Percentiles rank a stretch among this genome's conserved stretches.
Conservation (phyloP, 2,797 vertebrate genomes). For the Benthosema pterotum region DNA sequence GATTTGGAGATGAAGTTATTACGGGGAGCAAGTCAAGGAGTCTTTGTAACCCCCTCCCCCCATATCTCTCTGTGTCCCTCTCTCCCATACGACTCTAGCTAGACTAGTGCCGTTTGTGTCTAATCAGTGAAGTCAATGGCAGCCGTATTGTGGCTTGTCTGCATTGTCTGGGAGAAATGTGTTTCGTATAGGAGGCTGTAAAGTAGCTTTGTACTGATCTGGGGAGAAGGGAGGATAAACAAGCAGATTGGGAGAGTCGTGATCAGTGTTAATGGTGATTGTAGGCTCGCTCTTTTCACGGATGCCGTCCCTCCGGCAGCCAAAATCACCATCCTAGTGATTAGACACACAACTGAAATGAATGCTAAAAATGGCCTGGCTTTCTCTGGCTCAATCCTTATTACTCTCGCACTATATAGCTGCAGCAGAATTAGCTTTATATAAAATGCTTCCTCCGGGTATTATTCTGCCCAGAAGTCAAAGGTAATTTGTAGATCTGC, state of each 20-base stretch:
- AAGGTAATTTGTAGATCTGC: neutral
- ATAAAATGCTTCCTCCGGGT: neutral
- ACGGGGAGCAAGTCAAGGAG: conserved; percentile 25
- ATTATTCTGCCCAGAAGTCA: neutral
- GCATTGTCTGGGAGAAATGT: conserved; percentile 69
- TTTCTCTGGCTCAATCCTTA: conserved; percentile 25
- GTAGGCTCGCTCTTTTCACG: conserved; percentile 65
- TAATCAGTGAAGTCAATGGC: conserved; percentile 74
- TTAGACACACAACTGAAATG: conserved; percentile 34
- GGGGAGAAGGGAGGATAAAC: conserved; percentile 71
- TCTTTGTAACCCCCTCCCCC: conserved; percentile 23
- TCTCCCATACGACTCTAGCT: conserved; percentile 38
- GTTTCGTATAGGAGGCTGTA: conserved; percentile 65
- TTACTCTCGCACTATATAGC: too few species aligned
- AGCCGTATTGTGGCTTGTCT: conserved; percentile 61
- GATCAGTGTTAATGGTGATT: conserved; percentile 75
- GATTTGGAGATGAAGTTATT: conserved; percentile 67
- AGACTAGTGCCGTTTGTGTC: conserved; percentile 59
- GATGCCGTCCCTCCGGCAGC: conserved; percentile 59
- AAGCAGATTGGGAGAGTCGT: conserved; percentile 74
- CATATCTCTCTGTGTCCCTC: conserved; percentile 1
- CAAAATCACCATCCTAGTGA: conserved; percentile 61
- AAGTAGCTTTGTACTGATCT: conserved; percentile 77
- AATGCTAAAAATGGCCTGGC: neutral
- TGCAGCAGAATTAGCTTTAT: neutral